Evolutionary conservation across 2,888 invertebrate genomes (phyloP).

Genomic region (Junonia oenone): DNA sequence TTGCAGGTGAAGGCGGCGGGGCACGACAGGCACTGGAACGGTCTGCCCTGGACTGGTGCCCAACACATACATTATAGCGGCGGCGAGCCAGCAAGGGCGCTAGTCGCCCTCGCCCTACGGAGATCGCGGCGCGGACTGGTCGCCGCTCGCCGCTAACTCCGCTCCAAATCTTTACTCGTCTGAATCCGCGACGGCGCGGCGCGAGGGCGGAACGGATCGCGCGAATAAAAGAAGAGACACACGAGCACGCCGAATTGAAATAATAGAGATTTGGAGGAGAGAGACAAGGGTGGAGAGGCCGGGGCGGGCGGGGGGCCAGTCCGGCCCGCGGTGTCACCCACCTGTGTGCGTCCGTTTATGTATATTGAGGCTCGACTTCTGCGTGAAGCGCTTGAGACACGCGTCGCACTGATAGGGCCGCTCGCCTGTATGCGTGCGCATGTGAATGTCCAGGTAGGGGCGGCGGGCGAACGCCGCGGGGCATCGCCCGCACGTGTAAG

Average conservation of each 20-base stretch:
- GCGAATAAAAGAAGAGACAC: constrained; percentile 22
- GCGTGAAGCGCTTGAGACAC: constrained; percentile 88
- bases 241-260: constrained; percentile 30
- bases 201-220: constrained; percentile 13
- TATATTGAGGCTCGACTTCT: constrained; percentile 89
- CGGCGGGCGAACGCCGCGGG: constrained; percentile 73
- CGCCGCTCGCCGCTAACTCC: constrained; percentile 70
- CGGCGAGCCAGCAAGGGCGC: constrained; percentile 67
- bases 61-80: constrained; percentile 77
- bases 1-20: constrained; percentile 81
- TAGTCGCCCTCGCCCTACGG: constrained; percentile 69
- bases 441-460: constrained; percentile 75
- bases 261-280: constrained; percentile 39
- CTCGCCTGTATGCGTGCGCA: constrained; percentile 81
- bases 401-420: constrained; percentile 84
- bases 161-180: constrained; percentile 51
- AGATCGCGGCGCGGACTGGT: constrained; percentile 71
- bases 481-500: constrained; percentile 70
- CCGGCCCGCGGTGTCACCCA: constrained; percentile 76
- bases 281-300: constrained; percentile 44
- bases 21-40: constrained; percentile 81
- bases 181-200: constrained; percentile 21
- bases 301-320: constrained; percentile 66
- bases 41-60: constrained; percentile 80
- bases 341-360: constrained; percentile 88